These are phyloP conservation scores for Rhinoderma darwinii DNA, from an alignment of 2,113 vertebrate genomes.

Conservation along the genomic window DNA sequence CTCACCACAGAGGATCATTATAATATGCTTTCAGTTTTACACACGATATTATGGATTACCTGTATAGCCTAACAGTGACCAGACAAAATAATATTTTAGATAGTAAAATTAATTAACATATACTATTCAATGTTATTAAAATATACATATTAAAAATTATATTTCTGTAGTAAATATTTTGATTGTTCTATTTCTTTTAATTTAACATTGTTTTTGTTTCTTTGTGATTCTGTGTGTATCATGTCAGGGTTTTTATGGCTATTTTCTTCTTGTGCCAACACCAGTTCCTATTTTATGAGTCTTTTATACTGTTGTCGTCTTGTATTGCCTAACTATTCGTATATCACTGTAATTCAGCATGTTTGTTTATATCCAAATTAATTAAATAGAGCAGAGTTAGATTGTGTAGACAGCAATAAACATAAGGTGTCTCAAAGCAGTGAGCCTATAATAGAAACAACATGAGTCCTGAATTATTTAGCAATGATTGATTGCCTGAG, in stretches of 20 bases:
- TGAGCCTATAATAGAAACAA: neutral
- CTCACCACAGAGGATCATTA: too few relatives aligned
- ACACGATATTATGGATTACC: too few relatives aligned
- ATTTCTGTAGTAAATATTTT: neutral
- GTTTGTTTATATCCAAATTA: neutral
- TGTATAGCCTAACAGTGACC: too few relatives aligned
- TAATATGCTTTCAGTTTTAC: too few relatives aligned
- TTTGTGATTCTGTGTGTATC: neutral
- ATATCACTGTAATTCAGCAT: neutral
- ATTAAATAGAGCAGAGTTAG: neutral
- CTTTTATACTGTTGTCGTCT: neutral
- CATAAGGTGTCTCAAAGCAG: neutral
- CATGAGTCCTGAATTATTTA: neutral
- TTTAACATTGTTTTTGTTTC: neutral
- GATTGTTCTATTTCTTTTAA: too few relatives aligned
- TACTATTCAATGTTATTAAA: too few relatives aligned
- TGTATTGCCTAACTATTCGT: neutral
- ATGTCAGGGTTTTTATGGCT: neutral
- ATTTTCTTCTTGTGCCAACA: neutral
- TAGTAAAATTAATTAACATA: too few relatives aligned
- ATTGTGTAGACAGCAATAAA: neutral
- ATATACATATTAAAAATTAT: too few relatives aligned
- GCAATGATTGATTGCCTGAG: neutral
- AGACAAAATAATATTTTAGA: too few relatives aligned
- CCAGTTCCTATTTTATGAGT: neutral